Percentiles rank a stretch among this genome's conserved stretches.
These are phyloP conservation scores for Scaptomyza montana DNA, from an alignment of 1,140 invertebrate genomes.

Conservation along the genomic window DNA sequence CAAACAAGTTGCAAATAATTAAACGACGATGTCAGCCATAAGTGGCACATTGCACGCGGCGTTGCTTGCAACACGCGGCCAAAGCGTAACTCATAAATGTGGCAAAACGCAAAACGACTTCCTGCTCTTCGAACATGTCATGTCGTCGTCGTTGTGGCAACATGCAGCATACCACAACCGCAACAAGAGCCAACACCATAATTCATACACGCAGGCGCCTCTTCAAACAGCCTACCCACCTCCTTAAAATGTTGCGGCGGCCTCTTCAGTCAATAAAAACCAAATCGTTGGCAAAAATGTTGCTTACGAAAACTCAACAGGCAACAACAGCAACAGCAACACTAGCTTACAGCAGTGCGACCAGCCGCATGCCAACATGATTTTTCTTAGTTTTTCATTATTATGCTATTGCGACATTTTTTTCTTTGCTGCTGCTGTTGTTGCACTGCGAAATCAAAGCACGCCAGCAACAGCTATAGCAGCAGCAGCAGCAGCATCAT, in stretches of 20 bases:
- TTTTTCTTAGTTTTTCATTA: constrained; percentile 79
- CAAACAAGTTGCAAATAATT: constrained; percentile 48
- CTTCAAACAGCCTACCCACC: constrained; percentile 58
- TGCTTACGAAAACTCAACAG: constrained; percentile 51
- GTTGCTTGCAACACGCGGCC: constrained; percentile 62
- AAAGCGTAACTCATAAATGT: constrained; percentile 76
- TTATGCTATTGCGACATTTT: constrained; percentile 78
- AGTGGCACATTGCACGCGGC: constrained; percentile 61
- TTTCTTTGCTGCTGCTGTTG: constrained; percentile 56
- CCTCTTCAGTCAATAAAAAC: constrained; percentile 80
- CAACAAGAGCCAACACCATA: constrained; percentile 52
- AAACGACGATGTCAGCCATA: constrained; percentile 20
- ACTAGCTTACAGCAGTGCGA: constrained; percentile 27
- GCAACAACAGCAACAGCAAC: constrained; percentile 21
- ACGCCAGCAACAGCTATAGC: constrained; percentile 51
- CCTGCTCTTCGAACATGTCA: constrained; percentile 79
- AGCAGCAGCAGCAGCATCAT: constrained; percentile 42
- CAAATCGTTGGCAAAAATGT: constrained; percentile 65
- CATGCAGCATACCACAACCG: constrained; percentile 52
- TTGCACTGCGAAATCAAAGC: constrained; percentile 77
- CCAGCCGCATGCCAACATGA: constrained; percentile 73
- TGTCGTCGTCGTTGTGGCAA: constrained; percentile 46
- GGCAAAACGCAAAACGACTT: constrained; percentile 76
- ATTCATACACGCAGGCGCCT: constrained; percentile 79
- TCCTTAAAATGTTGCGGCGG: constrained; percentile 42